These are phyloP conservation scores for Lycorma delicatula DNA, from an alignment of 1,140 invertebrate genomes.

Conservation along the genomic window DNA sequence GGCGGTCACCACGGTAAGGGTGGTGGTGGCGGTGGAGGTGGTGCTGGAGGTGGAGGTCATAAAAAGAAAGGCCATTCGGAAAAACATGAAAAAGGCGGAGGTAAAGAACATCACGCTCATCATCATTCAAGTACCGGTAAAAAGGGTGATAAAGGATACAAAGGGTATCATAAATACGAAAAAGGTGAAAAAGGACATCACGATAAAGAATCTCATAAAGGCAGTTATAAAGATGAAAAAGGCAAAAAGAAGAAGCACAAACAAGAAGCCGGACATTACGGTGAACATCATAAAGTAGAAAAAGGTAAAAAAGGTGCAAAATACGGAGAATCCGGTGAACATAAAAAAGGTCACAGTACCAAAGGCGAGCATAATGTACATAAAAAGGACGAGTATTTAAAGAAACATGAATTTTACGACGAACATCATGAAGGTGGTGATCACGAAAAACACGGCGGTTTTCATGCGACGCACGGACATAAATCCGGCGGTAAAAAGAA, in stretches of 20 bases:
- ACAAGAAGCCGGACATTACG: constrained; percentile 37
- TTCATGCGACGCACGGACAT: constrained; percentile 45
- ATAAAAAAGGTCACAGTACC: constrained; percentile 59
- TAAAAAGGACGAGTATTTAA: constrained; percentile 64
- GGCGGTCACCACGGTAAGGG: too few species aligned
- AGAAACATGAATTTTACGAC: constrained; percentile 62
- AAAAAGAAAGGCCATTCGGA: constrained; percentile 12
- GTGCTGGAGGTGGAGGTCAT: constrained; percentile 1
- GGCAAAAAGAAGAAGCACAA: constrained; percentile 36
- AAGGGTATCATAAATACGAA: constrained; percentile 36
- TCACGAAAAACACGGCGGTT: constrained; percentile 52
- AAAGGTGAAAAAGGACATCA: constrained; percentile 37
- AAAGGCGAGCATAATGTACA: constrained; percentile 62
- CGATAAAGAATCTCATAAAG: constrained; percentile 35
- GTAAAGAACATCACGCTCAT: constrained; percentile 31
- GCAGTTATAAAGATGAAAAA: constrained; percentile 34
- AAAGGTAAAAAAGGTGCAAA: constrained; percentile 38
- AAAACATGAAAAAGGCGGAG: constrained; percentile 32
- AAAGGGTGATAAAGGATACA: constrained; percentile 38
- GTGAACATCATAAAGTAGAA: constrained; percentile 34
- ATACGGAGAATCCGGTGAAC: constrained; percentile 52
- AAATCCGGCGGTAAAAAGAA: constrained; percentile 42
- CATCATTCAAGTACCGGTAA: constrained; percentile 33
- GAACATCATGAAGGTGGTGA: constrained; percentile 55
- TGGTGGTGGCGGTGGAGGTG: too few species aligned